These are phyloP conservation scores for Hyppa rectilinea DNA, from an alignment of 2,888 invertebrate genomes.

Conservation along the genomic window DNA sequence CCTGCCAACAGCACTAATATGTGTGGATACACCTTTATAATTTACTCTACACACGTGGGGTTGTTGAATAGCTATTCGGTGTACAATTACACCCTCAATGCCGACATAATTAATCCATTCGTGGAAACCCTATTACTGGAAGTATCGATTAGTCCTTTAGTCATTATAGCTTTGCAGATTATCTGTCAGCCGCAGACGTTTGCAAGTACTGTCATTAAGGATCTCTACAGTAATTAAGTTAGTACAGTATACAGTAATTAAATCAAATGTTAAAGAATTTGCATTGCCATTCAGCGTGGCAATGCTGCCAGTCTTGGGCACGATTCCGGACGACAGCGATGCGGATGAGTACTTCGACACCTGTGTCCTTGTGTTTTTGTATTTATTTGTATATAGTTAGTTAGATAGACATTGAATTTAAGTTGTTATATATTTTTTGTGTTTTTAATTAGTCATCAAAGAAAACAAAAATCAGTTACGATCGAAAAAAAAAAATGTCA, in stretches of 20 bases:
- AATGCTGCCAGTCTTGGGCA: background rate
- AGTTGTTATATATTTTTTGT: no score
- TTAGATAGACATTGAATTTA: no score
- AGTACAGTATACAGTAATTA: no score
- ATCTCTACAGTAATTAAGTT: no score
- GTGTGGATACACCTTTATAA: background rate
- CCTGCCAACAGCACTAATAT: no score
- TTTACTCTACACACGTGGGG: no score
- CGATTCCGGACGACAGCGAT: background rate
- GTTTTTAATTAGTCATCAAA: no score
- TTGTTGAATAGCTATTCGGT: background rate
- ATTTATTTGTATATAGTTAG: background rate
- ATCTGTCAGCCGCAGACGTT: background rate
- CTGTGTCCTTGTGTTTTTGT: background rate
- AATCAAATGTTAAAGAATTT: no score
- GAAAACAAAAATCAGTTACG: no score
- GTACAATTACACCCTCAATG: background rate
- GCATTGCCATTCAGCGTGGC: background rate
- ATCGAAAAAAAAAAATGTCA: no score
- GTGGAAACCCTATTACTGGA: background rate
- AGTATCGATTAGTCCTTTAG: background rate
- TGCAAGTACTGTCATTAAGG: background rate
- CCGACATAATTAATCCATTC: background rate
- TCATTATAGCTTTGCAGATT: background rate
- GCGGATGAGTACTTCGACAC: background rate